phyloP scores from a whole-genome alignment of 2,888 invertebrate genomes.

The Dioctria linearis region DNA sequence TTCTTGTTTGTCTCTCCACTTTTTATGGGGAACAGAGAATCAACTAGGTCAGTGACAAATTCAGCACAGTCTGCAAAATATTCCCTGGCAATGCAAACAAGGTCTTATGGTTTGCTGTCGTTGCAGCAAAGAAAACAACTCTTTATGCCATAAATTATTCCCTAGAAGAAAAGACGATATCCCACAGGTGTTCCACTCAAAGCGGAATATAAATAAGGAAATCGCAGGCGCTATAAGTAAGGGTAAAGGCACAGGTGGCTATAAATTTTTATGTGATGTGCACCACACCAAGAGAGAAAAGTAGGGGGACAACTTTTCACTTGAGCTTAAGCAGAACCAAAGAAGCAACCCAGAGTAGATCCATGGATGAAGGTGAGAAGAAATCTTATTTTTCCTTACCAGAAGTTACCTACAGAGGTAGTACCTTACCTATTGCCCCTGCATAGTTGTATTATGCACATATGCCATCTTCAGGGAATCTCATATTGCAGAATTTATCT shows the following conservation, averaged over 20 bases:
- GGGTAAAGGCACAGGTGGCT: slow-evolving; percentile 11
- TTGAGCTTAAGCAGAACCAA: neutral
- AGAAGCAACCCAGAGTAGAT: neutral
- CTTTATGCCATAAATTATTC: slow-evolving; percentile 51
- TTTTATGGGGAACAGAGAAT: neutral
- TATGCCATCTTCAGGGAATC: neutral
- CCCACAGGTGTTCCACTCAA: slow-evolving; percentile 54
- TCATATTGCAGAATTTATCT: neutral
- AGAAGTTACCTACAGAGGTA: neutral
- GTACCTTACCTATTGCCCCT: too few relatives aligned
- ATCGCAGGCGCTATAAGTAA: slow-evolving; percentile 50
- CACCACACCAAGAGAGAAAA: neutral
- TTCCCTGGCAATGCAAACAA: neutral
- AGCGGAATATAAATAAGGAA: slow-evolving; percentile 53
- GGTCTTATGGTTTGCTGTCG: neutral
- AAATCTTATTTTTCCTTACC: neutral
- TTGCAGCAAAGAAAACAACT: neutral
- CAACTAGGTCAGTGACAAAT: neutral
- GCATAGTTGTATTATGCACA: neutral
- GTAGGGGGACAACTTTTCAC: neutral
- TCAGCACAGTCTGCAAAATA: neutral
- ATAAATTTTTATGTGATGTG: slow-evolving; percentile 36
- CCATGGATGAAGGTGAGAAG: neutral
- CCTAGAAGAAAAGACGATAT: slow-evolving; percentile 48
- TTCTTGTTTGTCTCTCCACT: neutral